Base-by-base conservation (phyloP, 2,888 invertebrate species). In the Plebejus melissa region DNA sequence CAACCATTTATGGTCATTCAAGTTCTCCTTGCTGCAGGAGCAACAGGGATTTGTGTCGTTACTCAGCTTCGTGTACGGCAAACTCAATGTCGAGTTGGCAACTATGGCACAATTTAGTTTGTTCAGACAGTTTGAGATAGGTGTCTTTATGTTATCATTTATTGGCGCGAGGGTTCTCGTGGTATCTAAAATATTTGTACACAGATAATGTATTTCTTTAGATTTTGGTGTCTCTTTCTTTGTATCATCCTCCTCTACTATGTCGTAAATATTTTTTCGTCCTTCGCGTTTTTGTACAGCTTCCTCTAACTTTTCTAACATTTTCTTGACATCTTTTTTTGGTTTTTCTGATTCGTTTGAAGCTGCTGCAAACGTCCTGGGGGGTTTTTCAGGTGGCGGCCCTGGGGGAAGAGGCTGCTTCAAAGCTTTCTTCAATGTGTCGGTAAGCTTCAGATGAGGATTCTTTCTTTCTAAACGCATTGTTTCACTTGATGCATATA, bases 331-430 rank as follows among this genome's bases (percentile, higher is more conserved):
- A 80, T 95, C 95, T 77, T 88, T 90, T 60, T 86, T 85, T 80
- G 86, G 87, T 71, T 87, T 87, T 11, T 81, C 80, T 22, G 78
- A 77, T 78, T 82, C 81, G 4, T 76, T 76, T 1, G 88, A 80
- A 0, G 88, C 81, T 0, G 85, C 80, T 58, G 90, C 89, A 81
- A 96, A 96, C 0, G 94, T 95, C 78, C 97, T 87, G 0, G 97
- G 97, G 1, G 97, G 97, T 84, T 97, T 97, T 81, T 95, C 95
- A 0, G 97, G 97, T 0, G 97, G 96, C 5, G 96, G 96, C 0
- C 96, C 96, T 4, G 87, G 78, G 0, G 96, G 96, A 74, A 96
- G 82, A 0, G 96, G 96, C 79, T 95, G 95, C 82, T 95, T 95
- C 70, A 96, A 86, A 28, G 95, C 96, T 78, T 94, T 94, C 83